Conservation (phyloP, 2,113 vertebrate species). For the human (Homo sapiens) region DNA sequence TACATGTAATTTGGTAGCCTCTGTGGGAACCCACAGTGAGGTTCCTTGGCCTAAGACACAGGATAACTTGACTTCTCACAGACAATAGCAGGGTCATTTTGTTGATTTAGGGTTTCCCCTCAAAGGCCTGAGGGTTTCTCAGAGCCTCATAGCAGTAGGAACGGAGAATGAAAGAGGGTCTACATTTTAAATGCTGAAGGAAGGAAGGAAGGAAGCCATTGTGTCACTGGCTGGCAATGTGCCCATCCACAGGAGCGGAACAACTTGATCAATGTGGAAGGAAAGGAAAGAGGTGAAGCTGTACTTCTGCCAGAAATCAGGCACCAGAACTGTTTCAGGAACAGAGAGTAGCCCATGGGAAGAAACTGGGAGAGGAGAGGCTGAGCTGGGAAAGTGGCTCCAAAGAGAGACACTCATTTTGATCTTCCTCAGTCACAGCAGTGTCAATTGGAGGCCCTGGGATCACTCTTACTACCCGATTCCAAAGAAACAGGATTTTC, state of each 20-base stretch:
- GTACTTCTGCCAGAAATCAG: background rate
- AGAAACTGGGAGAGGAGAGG: background rate
- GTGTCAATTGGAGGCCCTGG: background rate
- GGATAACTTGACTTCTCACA: background rate
- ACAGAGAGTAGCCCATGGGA: background rate
- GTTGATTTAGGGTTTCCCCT: background rate
- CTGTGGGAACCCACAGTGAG: background rate
- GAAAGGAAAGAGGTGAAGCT: background rate
- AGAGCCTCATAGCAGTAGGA: background rate
- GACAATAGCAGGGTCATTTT: background rate
- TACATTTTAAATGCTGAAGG: background rate
- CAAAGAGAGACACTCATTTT: background rate
- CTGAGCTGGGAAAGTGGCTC: background rate
- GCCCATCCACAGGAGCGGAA: background rate
- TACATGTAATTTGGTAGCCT: fast-evolving
- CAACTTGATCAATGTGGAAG: background rate
- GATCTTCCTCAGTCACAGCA: background rate
- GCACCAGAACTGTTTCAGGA: background rate
- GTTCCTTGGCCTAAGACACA: background rate
- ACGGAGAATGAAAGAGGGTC: background rate
- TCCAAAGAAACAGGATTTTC: background rate
- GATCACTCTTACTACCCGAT: background rate
- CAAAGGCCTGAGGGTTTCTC: background rate
- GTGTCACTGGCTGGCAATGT: background rate
- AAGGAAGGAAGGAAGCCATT: background rate